Conservation (phyloP, 2,797 vertebrate species). For the Lacerta bilineata region DNA sequence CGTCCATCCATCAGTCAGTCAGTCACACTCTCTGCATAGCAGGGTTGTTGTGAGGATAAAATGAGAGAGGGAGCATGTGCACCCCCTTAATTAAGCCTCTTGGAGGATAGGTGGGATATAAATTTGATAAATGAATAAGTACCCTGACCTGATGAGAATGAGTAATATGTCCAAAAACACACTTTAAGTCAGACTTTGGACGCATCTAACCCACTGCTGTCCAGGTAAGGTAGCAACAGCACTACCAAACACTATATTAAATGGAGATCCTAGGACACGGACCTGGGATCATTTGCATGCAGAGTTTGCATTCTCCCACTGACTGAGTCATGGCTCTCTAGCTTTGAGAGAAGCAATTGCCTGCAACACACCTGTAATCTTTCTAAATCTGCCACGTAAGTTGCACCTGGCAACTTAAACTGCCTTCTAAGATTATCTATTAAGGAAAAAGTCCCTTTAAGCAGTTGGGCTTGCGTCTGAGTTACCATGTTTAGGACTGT, state of each 20-base stretch:
- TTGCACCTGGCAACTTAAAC: neutral
- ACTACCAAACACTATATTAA: neutral
- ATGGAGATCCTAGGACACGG: neutral
- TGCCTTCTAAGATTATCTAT: neutral
- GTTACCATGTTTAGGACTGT: neutral
- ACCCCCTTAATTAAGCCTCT: no score
- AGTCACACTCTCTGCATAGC: no score
- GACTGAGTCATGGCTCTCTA: no score
- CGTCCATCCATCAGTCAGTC: no score
- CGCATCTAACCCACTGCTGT: neutral
- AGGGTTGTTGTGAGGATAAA: no score
- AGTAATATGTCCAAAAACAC: neutral
- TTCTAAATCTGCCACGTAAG: neutral
- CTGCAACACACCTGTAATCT: neutral
- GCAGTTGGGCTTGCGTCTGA: neutral
- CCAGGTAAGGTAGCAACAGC: neutral
- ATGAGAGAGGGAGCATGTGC: no score
- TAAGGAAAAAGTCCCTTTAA: neutral
- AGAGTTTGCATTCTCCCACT: no score
- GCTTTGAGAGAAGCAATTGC: neutral
- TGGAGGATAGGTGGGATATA: neutral
- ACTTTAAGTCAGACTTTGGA: neutral
- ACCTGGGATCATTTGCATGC: neutral
- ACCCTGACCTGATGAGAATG: no score
- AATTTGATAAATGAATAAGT: no score